Evolutionary conservation across 2,797 vertebrate species (phyloP).

Genomic region (Sebastes cheni): DNA sequence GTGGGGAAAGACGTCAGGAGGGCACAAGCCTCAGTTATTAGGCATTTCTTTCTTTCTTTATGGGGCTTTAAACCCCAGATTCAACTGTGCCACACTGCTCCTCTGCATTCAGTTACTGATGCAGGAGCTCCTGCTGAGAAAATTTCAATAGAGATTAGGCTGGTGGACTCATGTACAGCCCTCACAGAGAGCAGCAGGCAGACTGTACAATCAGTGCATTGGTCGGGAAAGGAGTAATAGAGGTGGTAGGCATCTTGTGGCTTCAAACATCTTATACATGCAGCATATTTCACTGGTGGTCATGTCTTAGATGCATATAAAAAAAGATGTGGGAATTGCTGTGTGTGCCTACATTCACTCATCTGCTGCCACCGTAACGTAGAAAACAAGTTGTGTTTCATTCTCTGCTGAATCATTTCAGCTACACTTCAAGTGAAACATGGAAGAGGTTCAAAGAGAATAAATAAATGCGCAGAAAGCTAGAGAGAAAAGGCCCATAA

Average conservation of each 20-base stretch:
- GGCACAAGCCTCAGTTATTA: slow-evolving; percentile 18
- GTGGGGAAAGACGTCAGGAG: neutral
- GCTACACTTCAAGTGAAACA: slow-evolving; percentile 15
- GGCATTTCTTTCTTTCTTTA: slow-evolving; percentile 57
- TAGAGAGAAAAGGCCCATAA: neutral
- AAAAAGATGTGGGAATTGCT: slow-evolving; percentile 1
- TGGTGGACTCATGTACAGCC: neutral
- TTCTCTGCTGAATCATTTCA: neutral
- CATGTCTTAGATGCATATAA: neutral
- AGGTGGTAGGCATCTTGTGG: neutral
- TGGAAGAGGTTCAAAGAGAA: slow-evolving; percentile 29
- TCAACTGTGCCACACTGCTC: slow-evolving; percentile 32
- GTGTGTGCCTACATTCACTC: neutral
- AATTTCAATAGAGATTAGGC: neutral
- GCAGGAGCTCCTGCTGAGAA: neutral
- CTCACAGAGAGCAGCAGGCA: neutral
- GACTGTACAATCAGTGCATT: neutral
- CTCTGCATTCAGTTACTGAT: neutral
- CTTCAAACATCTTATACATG: neutral
- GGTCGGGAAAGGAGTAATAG: neutral
- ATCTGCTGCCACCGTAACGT: slow-evolving; percentile 1
- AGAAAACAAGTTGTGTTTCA: neutral
- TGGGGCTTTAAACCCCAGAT: neutral
- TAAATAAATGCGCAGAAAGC: neutral
- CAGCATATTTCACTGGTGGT: neutral